Percentiles rank a stretch among this genome's conserved stretches.
phyloP scores from a whole-genome alignment of 2,113 vertebrate species.

The Fulmarus glacialis region DNA sequence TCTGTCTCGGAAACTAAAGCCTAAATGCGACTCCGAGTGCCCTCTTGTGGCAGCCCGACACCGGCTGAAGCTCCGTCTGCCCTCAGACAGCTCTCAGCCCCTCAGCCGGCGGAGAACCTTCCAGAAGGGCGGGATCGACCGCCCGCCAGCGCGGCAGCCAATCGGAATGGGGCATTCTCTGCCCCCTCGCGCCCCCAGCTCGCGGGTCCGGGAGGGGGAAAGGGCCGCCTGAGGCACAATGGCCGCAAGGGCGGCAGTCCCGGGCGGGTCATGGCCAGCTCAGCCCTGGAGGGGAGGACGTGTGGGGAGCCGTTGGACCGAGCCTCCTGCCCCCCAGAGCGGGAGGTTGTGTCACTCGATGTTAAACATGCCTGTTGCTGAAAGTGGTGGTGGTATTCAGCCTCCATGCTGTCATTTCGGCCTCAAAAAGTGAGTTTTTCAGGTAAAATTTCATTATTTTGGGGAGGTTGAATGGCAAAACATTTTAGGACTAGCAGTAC shows the following conservation, averaged over 20 bases:
- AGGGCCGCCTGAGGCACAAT: rapidly evolving
- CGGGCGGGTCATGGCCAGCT: rapidly evolving
- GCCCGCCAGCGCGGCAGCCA: not conserved
- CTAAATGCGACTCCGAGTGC: rapidly evolving
- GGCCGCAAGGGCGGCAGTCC: rapidly evolving
- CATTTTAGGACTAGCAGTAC: not conserved
- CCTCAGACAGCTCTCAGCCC: not conserved
- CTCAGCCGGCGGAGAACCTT: rapidly evolving
- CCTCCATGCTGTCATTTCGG: rapidly evolving
- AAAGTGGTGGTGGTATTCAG: not conserved
- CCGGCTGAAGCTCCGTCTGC: rapidly evolving
- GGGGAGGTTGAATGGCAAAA: not conserved
- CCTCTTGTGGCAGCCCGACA: not conserved
- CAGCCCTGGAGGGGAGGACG: rapidly evolving
- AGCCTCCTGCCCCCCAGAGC: rapidly evolving
- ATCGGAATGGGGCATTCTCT: not conserved
- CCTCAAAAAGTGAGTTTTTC: too few relatives aligned
- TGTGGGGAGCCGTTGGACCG: not conserved
- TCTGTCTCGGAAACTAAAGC: rapidly evolving
- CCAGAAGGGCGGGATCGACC: not conserved
- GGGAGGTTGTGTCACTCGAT: rapidly evolving
- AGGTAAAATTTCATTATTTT: not conserved
- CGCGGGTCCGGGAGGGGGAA: rapidly evolving
- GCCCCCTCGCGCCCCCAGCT: rapidly evolving
- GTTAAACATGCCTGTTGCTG: not conserved